These are phyloP conservation scores for Eulemur coronatus DNA, from an alignment of 2,797 vertebrate species.

Conservation along the genomic window DNA sequence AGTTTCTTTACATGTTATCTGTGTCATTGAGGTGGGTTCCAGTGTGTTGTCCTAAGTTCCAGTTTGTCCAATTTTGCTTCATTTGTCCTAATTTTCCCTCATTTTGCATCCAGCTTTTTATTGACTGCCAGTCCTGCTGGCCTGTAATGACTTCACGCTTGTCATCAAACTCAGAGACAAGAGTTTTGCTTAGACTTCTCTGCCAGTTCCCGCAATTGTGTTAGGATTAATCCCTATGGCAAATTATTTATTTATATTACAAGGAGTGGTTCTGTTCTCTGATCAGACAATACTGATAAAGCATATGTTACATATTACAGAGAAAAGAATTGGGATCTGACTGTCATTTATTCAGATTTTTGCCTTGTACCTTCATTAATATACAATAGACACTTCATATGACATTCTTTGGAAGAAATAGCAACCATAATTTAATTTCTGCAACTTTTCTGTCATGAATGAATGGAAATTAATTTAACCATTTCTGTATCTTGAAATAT, in stretches of 20 bases:
- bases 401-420: not conserved
- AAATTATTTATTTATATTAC: not conserved
- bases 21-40: not conserved
- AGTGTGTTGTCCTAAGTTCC: not conserved
- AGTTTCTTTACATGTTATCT: not conserved
- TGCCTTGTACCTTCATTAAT: not conserved
- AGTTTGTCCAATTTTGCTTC: not conserved
- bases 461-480: not conserved
- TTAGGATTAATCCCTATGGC: not conserved
- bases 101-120: not conserved
- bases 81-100: not conserved
- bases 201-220: not conserved
- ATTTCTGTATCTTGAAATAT: not conserved
- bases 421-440: not conserved
- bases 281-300: not conserved
- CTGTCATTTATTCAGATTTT: not conserved
- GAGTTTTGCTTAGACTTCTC: not conserved
- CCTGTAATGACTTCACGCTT: not conserved
- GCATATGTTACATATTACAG: not conserved
- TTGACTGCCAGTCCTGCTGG: not conserved
- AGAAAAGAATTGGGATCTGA: not conserved
- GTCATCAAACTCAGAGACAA: too few species aligned
- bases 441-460: not conserved
- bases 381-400: not conserved
- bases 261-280: not conserved